Evolutionary conservation across 1,140 invertebrate genomes (phyloP), one percentile per base, ranked within the genome.

Genomic region (Zaprionus ornatus): DNA sequence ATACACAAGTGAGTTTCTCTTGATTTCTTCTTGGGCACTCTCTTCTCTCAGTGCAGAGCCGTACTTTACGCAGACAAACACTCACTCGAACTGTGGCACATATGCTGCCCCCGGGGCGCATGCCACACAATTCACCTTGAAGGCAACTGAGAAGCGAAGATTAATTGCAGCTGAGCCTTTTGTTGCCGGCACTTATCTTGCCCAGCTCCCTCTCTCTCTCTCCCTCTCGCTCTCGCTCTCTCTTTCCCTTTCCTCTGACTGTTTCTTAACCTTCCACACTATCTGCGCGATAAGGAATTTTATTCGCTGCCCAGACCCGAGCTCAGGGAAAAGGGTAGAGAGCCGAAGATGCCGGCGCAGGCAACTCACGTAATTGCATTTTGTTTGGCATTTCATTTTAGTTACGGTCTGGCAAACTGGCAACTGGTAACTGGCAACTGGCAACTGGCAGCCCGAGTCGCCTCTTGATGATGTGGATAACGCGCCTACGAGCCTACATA

Each of bases 301-400:
- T 88, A 88, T 88, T 88, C 85, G 79, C 63, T 70, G 74, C 57
- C 62, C 65, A 45, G 62, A 45, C 42, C 37, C 15, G 35, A 68
- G 40, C 60, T 40, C 61, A 62, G 32, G 3, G 19, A 54, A 55
- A 82, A 87, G 70, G 80, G 80, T 48, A 55, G 35, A 48, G 19
- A 50, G 17, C 3, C 3, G 10, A 5, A 48, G 45, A 48, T n/a
- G 40, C 17, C 12, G 32, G 40, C 10, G 52, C 72, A 73, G 73
- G 81, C 81, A 84, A 62, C 77, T 72, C 75, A 85, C 83, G 85
- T 88, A 88, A 88, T 88, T 88, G 84, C 84, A 81, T 84, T 88
- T 88, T 88, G 85, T 90, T 90, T 88, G 84, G 84, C 85, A 86
- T 88, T 85, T 88, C 84, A 88, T 88, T 88, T 88, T 88, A 88